Conservation (phyloP, 2,797 vertebrate species). For the Notoglanidium macrostoma region DNA sequence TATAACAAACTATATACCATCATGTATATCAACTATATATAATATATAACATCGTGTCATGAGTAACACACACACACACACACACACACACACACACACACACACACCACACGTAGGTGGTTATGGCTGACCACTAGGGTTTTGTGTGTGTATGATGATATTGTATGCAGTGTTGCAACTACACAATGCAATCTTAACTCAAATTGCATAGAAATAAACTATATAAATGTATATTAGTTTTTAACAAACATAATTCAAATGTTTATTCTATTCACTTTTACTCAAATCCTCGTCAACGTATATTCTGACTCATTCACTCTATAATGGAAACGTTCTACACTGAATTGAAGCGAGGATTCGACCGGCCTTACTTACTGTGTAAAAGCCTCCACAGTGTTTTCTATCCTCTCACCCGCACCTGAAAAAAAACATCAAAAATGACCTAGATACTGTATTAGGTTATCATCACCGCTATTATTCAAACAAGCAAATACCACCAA, state of each 20-base stretch:
- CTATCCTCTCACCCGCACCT: slow-evolving; percentile 85
- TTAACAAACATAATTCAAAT: not conserved
- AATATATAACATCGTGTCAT: too few species aligned
- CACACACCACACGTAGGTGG: too few species aligned
- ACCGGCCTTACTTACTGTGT: slow-evolving; percentile 77
- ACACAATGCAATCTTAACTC: too few species aligned
- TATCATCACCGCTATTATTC: not conserved
- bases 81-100: too few species aligned
- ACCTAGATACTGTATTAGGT: not conserved
- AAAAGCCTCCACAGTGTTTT: slow-evolving; percentile 85
- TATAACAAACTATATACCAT: too few species aligned
- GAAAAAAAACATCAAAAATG: not conserved
- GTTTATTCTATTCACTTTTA: too few species aligned
- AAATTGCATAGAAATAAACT: not conserved
- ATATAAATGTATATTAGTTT: not conserved
- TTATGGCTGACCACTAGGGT: too few species aligned
- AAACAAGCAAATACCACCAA: not conserved
- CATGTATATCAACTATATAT: too few species aligned
- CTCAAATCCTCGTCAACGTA: too few species aligned
- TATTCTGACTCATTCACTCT: not conserved
- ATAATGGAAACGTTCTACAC: not conserved
- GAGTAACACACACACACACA: too few species aligned
- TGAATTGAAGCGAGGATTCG: not conserved
- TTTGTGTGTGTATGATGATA: too few species aligned
- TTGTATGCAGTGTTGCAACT: too few species aligned